These are phyloP conservation scores for Onychomys torridus DNA, from an alignment of 2,797 vertebrate genomes.

Conservation along the genomic window DNA sequence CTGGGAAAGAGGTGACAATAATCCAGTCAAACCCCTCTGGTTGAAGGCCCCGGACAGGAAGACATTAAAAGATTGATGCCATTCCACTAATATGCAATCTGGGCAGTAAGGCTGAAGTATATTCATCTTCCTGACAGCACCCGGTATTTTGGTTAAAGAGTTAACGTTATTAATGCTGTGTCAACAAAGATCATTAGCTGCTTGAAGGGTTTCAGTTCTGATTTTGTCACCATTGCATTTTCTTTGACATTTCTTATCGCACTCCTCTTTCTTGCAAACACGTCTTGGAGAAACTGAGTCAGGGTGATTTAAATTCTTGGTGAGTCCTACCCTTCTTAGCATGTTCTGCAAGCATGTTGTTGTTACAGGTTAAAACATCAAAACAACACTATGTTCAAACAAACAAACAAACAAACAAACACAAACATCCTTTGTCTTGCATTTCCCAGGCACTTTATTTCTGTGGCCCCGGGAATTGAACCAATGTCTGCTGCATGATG, in stretches of 20 bases:
- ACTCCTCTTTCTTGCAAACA: slow-evolving; percentile 33
- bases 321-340: neutral
- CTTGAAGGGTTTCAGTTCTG: slow-evolving; percentile 2
- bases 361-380: slow-evolving; percentile 28
- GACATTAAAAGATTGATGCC: neutral
- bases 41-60: slow-evolving; percentile 5
- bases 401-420: neutral
- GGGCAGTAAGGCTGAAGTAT: neutral
- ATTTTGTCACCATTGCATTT: neutral
- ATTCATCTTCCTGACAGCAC: neutral
- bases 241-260: slow-evolving; percentile 7
- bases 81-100: neutral
- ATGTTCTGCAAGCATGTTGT: slow-evolving; percentile 24
- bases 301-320: slow-evolving; percentile 27
- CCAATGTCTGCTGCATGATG: neutral
- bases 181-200: neutral
- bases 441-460: neutral
- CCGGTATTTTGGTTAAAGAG: neutral
- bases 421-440: neutral
- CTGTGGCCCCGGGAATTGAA: neutral
- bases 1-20: slow-evolving; percentile 20
- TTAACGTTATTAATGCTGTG: neutral
- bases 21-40: neutral
- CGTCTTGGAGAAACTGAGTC: slow-evolving; percentile 22
- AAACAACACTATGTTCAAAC: neutral